phyloP scores from a whole-genome alignment of 2,888 invertebrate genomes.

The Xestia rhomboidea region DNA sequence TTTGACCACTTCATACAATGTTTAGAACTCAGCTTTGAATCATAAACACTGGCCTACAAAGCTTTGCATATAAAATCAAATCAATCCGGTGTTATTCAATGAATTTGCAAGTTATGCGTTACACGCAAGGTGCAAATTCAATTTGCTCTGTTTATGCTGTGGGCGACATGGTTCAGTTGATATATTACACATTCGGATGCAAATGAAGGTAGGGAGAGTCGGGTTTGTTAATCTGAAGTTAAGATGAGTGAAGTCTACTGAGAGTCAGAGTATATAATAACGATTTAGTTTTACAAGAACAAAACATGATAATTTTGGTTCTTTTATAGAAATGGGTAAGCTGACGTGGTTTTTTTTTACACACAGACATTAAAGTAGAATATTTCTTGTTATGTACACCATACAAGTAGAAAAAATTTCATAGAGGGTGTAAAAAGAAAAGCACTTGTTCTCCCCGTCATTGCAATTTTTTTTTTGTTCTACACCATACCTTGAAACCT shows the following conservation, averaged over 20 bases:
- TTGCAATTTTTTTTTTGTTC: no score
- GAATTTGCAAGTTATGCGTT: conserved; percentile 67
- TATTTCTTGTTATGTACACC: no score
- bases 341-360: neutral
- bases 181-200: conserved; percentile 64
- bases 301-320: neutral
- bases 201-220: conserved; percentile 43
- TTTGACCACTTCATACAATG: neutral
- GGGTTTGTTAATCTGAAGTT: conserved; percentile 21
- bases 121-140: conserved; percentile 68
- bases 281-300: neutral
- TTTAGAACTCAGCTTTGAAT: conserved; percentile 33
- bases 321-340: neutral
- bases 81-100: conserved; percentile 62
- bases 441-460: no score
- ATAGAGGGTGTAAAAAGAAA: no score
- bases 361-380: neutral
- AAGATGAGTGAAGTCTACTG: neutral
- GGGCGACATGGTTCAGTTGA: conserved; percentile 61
- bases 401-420: no score
- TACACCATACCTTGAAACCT: no score
- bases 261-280: neutral
- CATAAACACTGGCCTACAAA: conserved; percentile 45
- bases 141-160: conserved; percentile 69
- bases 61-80: conserved; percentile 60